Evolutionary conservation across 2,113 vertebrate species (phyloP).

Genomic region (Gnathonemus echidnorhynchus): DNA sequence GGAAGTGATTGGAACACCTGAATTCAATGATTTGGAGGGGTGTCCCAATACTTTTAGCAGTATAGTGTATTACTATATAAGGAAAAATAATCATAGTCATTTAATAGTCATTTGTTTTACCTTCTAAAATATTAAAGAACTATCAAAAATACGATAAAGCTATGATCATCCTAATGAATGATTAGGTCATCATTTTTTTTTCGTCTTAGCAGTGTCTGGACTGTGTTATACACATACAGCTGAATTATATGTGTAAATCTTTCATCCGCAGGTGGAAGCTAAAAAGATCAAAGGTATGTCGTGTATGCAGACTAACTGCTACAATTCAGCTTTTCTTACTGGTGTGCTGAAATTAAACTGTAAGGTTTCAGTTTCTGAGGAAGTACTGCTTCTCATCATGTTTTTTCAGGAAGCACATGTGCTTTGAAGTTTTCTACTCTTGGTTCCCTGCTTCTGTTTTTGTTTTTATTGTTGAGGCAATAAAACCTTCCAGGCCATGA

Average conservation of each 20-base stretch:
- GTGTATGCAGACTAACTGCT: neutral
- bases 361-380: conserved; percentile 5
- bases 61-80: neutral
- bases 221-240: neutral
- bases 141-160: neutral
- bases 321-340: neutral
- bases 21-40: too few relatives aligned
- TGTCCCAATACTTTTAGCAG: too few relatives aligned
- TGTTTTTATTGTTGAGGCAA: neutral
- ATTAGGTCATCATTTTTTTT: neutral
- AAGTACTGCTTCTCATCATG: neutral
- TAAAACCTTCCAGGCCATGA: conserved; percentile 22
- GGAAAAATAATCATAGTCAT: neutral
- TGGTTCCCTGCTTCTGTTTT: neutral
- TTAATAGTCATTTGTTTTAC: neutral
- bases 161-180: neutral
- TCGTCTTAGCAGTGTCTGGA: neutral
- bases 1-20: too few relatives aligned
- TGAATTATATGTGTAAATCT: neutral
- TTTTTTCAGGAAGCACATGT: conserved; percentile 12
- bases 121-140: neutral
- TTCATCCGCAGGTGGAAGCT: neutral
- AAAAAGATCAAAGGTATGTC: neutral
- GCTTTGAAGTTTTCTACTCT: conserved; percentile 19
- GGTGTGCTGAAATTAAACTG: neutral